These are phyloP conservation scores for Allygus modestus DNA, from an alignment of 2,888 invertebrate genomes.

Conservation along the genomic window DNA sequence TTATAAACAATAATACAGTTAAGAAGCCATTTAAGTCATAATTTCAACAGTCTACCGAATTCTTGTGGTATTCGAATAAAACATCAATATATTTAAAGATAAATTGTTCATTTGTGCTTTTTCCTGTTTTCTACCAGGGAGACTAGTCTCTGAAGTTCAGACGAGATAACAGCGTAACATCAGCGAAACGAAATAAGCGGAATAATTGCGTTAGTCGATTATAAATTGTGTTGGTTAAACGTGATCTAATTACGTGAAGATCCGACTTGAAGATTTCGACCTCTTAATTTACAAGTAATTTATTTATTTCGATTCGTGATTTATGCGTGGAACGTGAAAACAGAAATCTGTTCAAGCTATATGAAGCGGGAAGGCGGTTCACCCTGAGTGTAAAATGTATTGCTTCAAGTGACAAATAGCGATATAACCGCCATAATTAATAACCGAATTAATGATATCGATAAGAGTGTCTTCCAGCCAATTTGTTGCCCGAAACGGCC, in stretches of 20 bases:
- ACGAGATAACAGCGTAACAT: background rate
- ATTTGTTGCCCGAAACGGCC: slow-evolving; percentile 42
- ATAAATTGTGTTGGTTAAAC: slow-evolving; percentile 45
- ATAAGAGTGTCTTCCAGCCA: slow-evolving; percentile 45
- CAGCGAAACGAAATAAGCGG: background rate
- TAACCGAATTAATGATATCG: slow-evolving; percentile 33
- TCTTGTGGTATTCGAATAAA: too few relatives aligned
- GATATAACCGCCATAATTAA: slow-evolving; percentile 24
- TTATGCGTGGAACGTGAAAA: slow-evolving; percentile 7
- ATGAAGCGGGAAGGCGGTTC: slow-evolving; percentile 19
- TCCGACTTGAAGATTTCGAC: slow-evolving; percentile 47
- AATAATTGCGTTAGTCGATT: background rate
- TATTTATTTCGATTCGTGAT: slow-evolving; percentile 38
- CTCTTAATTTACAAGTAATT: slow-evolving; percentile 46
- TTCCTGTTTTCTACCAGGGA: too few relatives aligned
- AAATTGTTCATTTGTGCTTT: too few relatives aligned
- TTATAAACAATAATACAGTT: too few relatives aligned
- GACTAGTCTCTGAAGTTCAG: too few relatives aligned
- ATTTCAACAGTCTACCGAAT: too few relatives aligned
- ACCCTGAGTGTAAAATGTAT: slow-evolving; percentile 30
- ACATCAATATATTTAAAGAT: too few relatives aligned
- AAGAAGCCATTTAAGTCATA: too few relatives aligned
- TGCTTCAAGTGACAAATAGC: slow-evolving; percentile 36
- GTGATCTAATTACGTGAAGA: slow-evolving; percentile 42
- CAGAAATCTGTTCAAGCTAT: slow-evolving; percentile 13